These are phyloP conservation scores for Acronicta aceris DNA, from an alignment of 2,888 invertebrate genomes.

Conservation along the genomic window DNA sequence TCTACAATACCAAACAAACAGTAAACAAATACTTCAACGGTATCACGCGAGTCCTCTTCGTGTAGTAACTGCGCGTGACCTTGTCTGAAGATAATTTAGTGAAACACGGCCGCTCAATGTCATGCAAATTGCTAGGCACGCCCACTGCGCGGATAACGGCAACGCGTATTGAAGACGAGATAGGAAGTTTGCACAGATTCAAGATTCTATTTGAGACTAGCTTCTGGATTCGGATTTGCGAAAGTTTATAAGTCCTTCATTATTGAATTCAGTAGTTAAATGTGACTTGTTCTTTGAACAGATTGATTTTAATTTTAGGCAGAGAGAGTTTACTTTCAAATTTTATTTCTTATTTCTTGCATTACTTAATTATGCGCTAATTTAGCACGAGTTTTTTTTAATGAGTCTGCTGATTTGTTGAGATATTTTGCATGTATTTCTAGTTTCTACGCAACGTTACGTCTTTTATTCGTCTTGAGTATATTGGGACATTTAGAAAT, in stretches of 20 bases:
- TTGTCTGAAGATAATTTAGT: conserved; percentile 59
- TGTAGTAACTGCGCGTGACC: conserved; percentile 37
- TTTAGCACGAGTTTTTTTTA: no score
- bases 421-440: no score
- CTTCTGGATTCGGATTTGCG: background rate
- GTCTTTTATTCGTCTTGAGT: no score
- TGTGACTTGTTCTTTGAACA: no score
- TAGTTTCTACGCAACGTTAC: no score
- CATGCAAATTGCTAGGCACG: conserved; percentile 52
- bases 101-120: conserved; percentile 56
- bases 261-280: no score
- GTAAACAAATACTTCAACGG: conserved; percentile 30
- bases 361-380: no score
- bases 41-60: conserved; percentile 27
- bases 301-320: no score
- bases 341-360: no score
- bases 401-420: no score
- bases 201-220: conserved; percentile 1
- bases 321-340: no score
- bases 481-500: no score
- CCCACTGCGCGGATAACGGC: conserved; percentile 49
- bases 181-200: conserved; percentile 11
- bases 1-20: conserved; percentile 24
- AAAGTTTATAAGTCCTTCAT: background rate
- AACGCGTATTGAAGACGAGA: conserved; percentile 29